phyloP scores from a whole-genome alignment of 2,113 vertebrate genomes.

The Tetrao urogallus region DNA sequence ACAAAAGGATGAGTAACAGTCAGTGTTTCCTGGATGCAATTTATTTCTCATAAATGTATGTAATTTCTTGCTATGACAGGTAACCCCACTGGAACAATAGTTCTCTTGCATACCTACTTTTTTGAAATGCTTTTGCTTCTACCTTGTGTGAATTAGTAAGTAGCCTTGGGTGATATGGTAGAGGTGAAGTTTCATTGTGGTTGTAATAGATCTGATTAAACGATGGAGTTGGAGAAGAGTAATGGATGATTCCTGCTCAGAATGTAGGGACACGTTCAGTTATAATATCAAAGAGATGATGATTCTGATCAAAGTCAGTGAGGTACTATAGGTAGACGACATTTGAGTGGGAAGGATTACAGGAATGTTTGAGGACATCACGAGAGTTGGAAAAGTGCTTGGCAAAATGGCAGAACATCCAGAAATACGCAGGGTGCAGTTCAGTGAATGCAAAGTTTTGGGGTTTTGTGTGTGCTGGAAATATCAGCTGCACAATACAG shows the following conservation, averaged over 20 bases:
- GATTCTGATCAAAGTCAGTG: not conserved
- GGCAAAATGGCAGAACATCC: not conserved
- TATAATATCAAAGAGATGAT: not conserved
- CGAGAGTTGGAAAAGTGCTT: not conserved
- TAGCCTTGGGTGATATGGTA: not conserved
- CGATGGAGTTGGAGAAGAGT: not conserved
- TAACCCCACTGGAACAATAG: not conserved
- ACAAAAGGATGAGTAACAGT: not conserved
- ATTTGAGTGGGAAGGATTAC: not conserved
- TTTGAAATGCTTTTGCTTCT: not conserved
- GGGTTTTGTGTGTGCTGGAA: too few species aligned
- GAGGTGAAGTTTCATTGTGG: not conserved
- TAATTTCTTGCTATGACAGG: not conserved
- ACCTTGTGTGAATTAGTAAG: not conserved
- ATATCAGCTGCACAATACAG: fast-evolving
- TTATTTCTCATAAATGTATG: not conserved
- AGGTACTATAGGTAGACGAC: not conserved
- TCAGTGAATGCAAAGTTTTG: not conserved
- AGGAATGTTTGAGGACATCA: not conserved
- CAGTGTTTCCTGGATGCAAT: not conserved
- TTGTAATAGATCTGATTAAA: not conserved
- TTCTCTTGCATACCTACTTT: not conserved
- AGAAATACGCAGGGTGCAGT: not conserved
- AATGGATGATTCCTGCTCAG: not conserved
- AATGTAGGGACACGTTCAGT: not conserved